These are phyloP conservation scores for Azemiops feae DNA, from an alignment of 2,113 vertebrate species.

Conservation along the genomic window DNA sequence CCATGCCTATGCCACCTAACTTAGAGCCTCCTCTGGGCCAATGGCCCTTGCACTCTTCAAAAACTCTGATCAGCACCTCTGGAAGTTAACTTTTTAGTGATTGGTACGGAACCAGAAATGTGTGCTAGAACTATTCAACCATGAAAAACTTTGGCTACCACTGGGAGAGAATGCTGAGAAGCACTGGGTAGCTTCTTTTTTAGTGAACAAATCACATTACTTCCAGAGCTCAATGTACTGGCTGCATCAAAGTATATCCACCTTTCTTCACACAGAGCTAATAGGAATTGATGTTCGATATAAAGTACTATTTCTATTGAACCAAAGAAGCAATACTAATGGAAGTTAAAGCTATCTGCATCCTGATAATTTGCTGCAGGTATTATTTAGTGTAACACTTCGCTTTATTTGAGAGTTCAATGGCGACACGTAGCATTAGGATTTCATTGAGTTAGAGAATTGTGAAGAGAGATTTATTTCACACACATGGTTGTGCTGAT, in stretches of 20 bases:
- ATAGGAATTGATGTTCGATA: slow-evolving; percentile 4
- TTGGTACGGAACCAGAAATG: background rate
- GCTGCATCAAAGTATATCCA: background rate
- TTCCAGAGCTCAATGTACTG: background rate
- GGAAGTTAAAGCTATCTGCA: background rate
- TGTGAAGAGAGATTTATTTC: background rate
- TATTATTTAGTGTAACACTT: background rate
- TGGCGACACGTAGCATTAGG: background rate
- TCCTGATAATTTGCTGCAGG: background rate
- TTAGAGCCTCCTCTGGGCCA: background rate
- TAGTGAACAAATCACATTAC: background rate
- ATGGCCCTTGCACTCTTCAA: background rate
- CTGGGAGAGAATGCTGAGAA: background rate
- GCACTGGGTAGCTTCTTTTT: background rate
- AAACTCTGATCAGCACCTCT: background rate
- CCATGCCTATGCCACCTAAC: background rate
- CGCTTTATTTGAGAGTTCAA: background rate
- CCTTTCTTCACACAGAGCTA: background rate
- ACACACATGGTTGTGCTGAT: background rate
- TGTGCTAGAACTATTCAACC: background rate
- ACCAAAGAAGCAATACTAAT: background rate
- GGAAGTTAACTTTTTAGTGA: background rate
- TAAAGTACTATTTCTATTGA: background rate
- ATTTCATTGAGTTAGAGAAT: background rate
- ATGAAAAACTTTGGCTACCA: background rate